Evolutionary conservation across 2,797 vertebrate genomes (phyloP), one percentile per base, ranked within the genome.

Genomic region (Sylvia borin): DNA sequence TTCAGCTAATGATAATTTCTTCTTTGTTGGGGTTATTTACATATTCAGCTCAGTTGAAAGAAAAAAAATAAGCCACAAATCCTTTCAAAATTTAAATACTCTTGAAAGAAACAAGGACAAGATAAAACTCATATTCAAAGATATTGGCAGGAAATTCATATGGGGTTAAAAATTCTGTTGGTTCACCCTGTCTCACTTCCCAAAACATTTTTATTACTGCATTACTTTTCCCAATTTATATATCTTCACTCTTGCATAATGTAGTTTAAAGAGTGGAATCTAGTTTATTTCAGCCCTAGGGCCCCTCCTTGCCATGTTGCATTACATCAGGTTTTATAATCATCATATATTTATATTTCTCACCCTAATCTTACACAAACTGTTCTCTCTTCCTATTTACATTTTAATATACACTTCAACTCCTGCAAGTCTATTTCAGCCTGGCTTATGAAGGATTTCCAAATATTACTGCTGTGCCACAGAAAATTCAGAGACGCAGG

Each of bases 291-390:
- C 80, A 92, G 88, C 95, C 83, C 89, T 81, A 40, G 66, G 92
- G 95, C 89, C 80, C 75, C 64, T 76, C 64, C 58, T 76, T 92
- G 87, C 91, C 93, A 85, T 92, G 67, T 96, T 95, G 68, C 82
- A 93, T 95, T 91, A 87, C 64, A 91, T 95, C 90, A 93, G 24
- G 47, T 91, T 95, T 86, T 92, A 87, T 92, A 94, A 96, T 86
- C 61, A 89, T 94, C 65, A 85, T 78, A 91, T 78, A 79, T 86
- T 86, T 90, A 61, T 73, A 92, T 84, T 90, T 96, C 90, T 90
- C 38, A 93, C 38, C 48, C 77, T 71, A 71, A 85, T 84, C 84
- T 95, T 75, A 65, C 70, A 88, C 42, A 90, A 88, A 88, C 67
- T 62, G 38, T 62, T 96, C 67, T 94, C 77, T 93, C 72, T 67